Conservation (phyloP, 2,797 vertebrate genomes). For the Sebastolobus alascanus region DNA sequence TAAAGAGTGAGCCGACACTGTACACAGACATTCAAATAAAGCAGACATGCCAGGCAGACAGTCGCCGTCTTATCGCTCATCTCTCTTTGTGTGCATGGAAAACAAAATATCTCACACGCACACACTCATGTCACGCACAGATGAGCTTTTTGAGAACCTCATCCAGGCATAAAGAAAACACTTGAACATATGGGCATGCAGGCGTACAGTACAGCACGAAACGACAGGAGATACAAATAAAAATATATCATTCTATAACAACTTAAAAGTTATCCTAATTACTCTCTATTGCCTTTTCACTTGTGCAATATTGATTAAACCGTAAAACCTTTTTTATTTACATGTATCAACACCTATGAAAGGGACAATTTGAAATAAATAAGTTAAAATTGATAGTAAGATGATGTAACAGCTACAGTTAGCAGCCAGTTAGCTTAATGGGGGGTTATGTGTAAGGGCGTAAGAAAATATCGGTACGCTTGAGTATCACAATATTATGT, state of each 20-base stretch:
- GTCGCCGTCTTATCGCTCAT: constrained; percentile 61
- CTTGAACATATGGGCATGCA: constrained; percentile 23
- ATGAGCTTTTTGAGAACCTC: constrained; percentile 40
- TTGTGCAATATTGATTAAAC: not conserved
- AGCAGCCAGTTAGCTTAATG: not conserved
- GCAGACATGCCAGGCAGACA: constrained; percentile 53
- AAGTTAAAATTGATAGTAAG: not conserved
- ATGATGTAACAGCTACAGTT: not conserved
- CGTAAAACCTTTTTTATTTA: not conserved
- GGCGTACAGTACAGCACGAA: not conserved
- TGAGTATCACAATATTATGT: too few species aligned
- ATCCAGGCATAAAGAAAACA: constrained; percentile 10
- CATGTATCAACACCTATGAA: not conserved
- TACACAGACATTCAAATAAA: constrained; percentile 63
- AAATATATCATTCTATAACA: not conserved
- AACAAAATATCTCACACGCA: constrained; percentile 56
- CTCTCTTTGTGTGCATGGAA: constrained; percentile 66
- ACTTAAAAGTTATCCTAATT: not conserved
- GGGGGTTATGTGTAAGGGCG: not conserved
- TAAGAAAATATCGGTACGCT: too few species aligned
- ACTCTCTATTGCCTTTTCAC: not conserved
- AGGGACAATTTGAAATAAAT: not conserved
- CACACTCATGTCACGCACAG: constrained; percentile 48
- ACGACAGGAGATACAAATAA: not conserved
- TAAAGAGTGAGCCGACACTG: constrained; percentile 20